Conservation (phyloP, 2,797 vertebrate genomes). For the Zalophus californianus region DNA sequence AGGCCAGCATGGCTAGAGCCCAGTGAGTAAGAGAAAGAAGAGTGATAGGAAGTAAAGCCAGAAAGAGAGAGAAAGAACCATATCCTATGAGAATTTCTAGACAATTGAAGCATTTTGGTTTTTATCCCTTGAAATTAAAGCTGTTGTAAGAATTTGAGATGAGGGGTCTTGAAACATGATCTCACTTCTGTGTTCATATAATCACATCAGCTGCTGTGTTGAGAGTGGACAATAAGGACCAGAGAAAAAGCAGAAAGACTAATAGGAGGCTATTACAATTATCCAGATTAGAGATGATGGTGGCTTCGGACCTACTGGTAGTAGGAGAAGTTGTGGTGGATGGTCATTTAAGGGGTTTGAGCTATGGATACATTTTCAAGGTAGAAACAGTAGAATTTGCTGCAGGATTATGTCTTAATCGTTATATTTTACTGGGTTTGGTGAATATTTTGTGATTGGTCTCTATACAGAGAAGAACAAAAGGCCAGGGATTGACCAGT, state of each 20-base stretch:
- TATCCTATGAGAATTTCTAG: neutral
- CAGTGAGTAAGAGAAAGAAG: neutral
- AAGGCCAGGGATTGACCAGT: neutral
- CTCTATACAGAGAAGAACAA: neutral
- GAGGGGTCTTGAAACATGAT: neutral
- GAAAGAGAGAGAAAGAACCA: neutral
- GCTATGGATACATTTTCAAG: neutral
- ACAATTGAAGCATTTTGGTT: neutral
- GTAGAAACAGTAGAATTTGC: neutral
- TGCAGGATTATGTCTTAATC: neutral
- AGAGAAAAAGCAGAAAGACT: neutral
- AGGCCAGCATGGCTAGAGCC: neutral
- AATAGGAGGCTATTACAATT: neutral
- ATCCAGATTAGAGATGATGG: neutral
- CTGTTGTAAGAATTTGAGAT: neutral
- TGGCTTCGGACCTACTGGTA: neutral
- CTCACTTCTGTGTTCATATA: neutral
- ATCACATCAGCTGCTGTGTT: neutral
- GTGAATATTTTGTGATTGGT: neutral
- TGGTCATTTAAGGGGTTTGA: neutral
- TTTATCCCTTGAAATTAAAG: neutral
- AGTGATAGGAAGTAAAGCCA: neutral
- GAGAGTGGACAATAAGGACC: neutral
- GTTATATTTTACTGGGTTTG: neutral
- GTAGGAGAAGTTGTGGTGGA: neutral